A percentile compares a stretch with the other conserved stretches of the same genome.
These are phyloP conservation scores for Drosophila bocqueti DNA, from an alignment of 1,140 invertebrate species.

Conservation along the genomic window DNA sequence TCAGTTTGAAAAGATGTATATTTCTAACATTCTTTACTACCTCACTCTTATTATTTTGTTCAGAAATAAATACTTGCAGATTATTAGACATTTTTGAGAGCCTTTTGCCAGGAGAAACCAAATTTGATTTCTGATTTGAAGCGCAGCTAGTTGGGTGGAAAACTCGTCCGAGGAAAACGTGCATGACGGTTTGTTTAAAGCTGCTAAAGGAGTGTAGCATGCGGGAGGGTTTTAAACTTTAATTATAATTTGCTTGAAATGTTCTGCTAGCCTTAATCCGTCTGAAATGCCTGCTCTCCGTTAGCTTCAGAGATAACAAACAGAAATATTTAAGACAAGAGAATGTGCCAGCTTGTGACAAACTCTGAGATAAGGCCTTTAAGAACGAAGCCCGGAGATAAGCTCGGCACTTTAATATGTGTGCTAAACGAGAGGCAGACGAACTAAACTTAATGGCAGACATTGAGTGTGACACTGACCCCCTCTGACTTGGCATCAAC, in stretches of 20 bases:
- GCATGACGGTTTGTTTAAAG: slow-evolving; percentile 15
- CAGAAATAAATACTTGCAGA: neutral
- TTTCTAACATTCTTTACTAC: neutral
- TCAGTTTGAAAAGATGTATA: neutral
- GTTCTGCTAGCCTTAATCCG: slow-evolving; percentile 39
- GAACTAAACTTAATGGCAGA: neutral
- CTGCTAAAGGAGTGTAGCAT: slow-evolving; percentile 5
- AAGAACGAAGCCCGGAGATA: slow-evolving; percentile 23
- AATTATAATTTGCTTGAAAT: slow-evolving; percentile 38
- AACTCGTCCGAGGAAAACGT: slow-evolving; percentile 7
- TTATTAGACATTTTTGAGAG: slow-evolving; percentile 1
- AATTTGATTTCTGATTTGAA: slow-evolving; percentile 27
- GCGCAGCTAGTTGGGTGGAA: slow-evolving; percentile 19
- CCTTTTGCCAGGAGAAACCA: neutral
- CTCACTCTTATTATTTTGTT: neutral
- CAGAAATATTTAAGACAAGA: slow-evolving; percentile 31
- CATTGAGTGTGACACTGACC: neutral
- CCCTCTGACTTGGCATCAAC: neutral
- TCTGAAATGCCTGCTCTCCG: slow-evolving; percentile 1
- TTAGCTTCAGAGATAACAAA: slow-evolving; percentile 30
- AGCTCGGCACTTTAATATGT: slow-evolving; percentile 6
- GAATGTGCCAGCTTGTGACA: slow-evolving; percentile 18
- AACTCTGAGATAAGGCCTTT: slow-evolving; percentile 21
- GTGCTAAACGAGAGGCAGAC: neutral
- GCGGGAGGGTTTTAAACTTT: slow-evolving; percentile 15